Conservation (phyloP, 2,888 invertebrate species). For the Dione vanillae region DNA sequence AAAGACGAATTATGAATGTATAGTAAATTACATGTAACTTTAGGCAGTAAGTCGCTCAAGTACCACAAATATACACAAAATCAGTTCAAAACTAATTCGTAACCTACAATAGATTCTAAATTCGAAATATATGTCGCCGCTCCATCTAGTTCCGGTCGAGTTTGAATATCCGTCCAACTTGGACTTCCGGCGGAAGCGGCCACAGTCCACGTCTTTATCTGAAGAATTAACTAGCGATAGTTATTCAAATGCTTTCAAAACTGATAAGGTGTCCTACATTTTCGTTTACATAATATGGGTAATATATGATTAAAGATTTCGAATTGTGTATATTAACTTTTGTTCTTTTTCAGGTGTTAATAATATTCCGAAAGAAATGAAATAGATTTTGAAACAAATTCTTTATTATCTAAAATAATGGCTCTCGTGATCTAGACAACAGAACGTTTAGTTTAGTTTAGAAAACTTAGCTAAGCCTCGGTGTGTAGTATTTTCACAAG, state of each 20-base stretch:
- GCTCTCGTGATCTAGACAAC: too few relatives aligned
- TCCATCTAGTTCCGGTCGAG: constrained; percentile 81
- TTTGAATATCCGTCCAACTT: constrained; percentile 83
- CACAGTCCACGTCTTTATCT: constrained; percentile 81
- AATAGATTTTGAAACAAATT: too few relatives aligned
- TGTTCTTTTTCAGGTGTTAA: background rate
- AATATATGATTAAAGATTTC: background rate
- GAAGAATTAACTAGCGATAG: constrained; percentile 81
- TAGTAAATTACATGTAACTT: too few relatives aligned
- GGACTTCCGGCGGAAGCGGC: constrained; percentile 78
- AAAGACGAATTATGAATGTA: too few relatives aligned
- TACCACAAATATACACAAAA: constrained; percentile 16
- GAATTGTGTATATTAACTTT: background rate
- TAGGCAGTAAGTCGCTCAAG: constrained; percentile 1
- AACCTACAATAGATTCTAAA: constrained; percentile 63
- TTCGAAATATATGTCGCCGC: constrained; percentile 82
- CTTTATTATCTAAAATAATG: too few relatives aligned
- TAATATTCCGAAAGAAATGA: background rate
- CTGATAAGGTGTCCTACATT: constrained; percentile 50
- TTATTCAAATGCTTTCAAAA: constrained; percentile 74
- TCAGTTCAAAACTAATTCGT: constrained; percentile 41
- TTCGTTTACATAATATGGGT: background rate
- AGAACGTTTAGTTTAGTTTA: too few relatives aligned
- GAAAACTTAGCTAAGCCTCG: too few relatives aligned
- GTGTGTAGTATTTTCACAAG: too few relatives aligned